Conservation (phyloP, 1,140 invertebrate genomes). For the Heliconius himera region DNA sequence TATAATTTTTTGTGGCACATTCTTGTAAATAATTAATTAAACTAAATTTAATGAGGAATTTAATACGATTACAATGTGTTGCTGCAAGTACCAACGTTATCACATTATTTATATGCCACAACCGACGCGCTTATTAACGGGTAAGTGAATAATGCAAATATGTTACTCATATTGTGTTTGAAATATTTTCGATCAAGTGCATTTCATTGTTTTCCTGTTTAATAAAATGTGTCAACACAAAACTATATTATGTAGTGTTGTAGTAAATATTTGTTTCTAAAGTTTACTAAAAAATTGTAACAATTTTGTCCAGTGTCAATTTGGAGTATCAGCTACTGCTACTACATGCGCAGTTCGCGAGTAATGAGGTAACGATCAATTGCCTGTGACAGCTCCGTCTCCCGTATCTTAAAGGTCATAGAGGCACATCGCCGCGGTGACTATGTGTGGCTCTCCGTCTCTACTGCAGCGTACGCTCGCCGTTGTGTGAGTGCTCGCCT, state of each 20-base stretch:
- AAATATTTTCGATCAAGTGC: constrained; percentile 3
- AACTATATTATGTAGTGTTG: not conserved
- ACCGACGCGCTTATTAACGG: constrained; percentile 15
- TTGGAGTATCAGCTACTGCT: not conserved
- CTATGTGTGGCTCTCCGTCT: constrained; percentile 14
- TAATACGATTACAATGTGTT: not conserved
- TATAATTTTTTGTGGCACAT: not conserved
- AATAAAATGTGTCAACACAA: not conserved
- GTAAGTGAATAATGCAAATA: constrained; percentile 16
- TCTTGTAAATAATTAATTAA: not conserved
- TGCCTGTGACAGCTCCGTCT: constrained; percentile 39
- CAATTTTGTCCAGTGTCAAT: constrained; percentile 18
- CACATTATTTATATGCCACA: constrained; percentile 9
- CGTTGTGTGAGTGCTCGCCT: constrained; percentile 7
- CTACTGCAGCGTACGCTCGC: constrained; percentile 22
- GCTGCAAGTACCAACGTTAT: not conserved
- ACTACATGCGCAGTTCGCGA: constrained; percentile 28
- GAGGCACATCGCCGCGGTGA: constrained; percentile 28
- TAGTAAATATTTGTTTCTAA: no score
- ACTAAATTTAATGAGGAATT: not conserved
- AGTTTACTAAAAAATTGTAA: not conserved
- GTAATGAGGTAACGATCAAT: constrained; percentile 35
- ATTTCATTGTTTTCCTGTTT: constrained; percentile 16
- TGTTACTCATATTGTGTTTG: constrained; percentile 7
- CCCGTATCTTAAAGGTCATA: constrained; percentile 37